Conservation (phyloP, 2,113 vertebrate genomes). For the Peromyscus leucopus region DNA sequence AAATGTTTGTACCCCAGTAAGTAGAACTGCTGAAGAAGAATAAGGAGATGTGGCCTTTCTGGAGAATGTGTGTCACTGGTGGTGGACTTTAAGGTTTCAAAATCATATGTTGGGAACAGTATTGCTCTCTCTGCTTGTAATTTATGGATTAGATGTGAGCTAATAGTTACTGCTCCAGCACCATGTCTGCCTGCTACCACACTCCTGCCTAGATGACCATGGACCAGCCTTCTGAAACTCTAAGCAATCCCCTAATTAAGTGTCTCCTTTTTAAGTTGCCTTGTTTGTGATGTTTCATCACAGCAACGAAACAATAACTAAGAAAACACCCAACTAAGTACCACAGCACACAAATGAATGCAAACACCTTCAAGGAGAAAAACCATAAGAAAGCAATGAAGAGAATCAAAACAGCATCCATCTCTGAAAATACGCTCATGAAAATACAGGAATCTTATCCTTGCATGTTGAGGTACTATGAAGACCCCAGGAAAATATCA, state of each 20-base stretch:
- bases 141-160: background rate
- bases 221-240: background rate
- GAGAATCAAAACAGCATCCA: background rate
- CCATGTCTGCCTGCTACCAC: background rate
- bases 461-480: background rate
- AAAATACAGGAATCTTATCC: background rate
- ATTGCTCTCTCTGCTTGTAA: background rate
- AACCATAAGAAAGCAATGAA: background rate
- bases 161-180: fast-evolving
- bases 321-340: background rate
- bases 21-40: background rate
- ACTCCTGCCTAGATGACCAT: background rate
- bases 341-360: background rate
- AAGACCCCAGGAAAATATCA: background rate
- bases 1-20: background rate
- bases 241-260: background rate
- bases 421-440: background rate
- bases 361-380: background rate
- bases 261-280: background rate
- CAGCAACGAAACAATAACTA: background rate
- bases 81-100: background rate
- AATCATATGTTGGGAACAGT: background rate
- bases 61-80: background rate
- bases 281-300: background rate
- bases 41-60: background rate